These are phyloP conservation scores for Stenodera caucasica DNA, from an alignment of 2,888 invertebrate genomes.

Conservation along the genomic window DNA sequence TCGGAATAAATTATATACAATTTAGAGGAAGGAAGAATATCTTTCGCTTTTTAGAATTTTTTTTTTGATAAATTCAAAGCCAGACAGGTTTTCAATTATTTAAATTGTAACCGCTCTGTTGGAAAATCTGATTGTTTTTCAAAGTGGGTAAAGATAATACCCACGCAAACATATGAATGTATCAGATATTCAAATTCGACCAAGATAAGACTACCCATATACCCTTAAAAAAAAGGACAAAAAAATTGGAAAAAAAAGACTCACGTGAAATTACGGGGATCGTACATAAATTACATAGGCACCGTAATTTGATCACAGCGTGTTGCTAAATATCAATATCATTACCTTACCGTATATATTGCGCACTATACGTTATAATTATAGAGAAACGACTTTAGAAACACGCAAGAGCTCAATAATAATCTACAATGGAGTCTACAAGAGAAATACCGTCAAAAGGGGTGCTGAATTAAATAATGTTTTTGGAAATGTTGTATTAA, in stretches of 20 bases:
- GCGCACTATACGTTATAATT: conserved; percentile 37
- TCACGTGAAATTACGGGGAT: neutral
- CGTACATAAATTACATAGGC: neutral
- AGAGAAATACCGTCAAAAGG: neutral
- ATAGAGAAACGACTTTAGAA: conserved; percentile 34
- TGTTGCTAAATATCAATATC: conserved; percentile 33
- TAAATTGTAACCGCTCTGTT: conserved; percentile 11
- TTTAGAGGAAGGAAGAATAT: too few species aligned
- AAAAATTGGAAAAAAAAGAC: neutral
- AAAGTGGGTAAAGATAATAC: neutral
- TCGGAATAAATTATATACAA: conserved; percentile 2
- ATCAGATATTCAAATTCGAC: neutral
- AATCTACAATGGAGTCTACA: conserved; percentile 30
- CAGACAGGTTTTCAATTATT: conserved; percentile 17
- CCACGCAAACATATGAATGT: neutral
- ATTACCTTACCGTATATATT: conserved; percentile 35
- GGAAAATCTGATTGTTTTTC: conserved; percentile 23
- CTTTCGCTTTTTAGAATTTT: neutral
- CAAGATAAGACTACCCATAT: neutral
- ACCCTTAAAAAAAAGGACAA: neutral
- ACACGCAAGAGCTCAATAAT: conserved; percentile 44
- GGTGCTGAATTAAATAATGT: conserved; percentile 5
- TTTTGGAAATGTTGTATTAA: neutral
- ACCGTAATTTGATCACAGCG: conserved; percentile 26
- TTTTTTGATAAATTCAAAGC: conserved; percentile 10